Evolutionary conservation across 2,113 vertebrate species (phyloP), one percentile per base, ranked within the genome.

Genomic region (Heterochromis multidens): DNA sequence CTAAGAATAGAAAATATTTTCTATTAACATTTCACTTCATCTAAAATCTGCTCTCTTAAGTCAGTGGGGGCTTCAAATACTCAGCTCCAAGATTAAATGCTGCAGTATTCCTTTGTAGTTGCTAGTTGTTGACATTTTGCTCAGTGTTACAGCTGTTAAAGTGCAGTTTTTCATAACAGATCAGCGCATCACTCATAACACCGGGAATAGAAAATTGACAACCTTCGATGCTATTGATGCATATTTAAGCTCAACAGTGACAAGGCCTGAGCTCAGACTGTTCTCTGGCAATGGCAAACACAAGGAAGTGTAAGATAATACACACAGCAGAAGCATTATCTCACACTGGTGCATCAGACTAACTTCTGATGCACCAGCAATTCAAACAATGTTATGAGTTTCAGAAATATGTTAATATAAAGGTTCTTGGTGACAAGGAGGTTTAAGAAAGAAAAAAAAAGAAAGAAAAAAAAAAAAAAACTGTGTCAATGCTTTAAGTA

Each of bases 171-270:
- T 57, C 81, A 65, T 74, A 40, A 54, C 80, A 57, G 31, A 88
- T 70, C 49, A 82, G 29, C 29, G 21, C 3, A 10, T 74, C 81
- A 46, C 33, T 76, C 72, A 62, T 79, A 72, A 5, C 74, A 14
- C 43, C 16, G 27, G 29, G 43, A 16, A 14, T 13, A 59, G 52
- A 78, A 77, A 54, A 90, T 65, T 82, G 85, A 82, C 77, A 85
- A 79, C 79, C 84, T 80, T 83, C 58, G 25, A 84, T 59, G 56
- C 59, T 72, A 82, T 16, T 91, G 83, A 92, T 62, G 23, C 57
- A 85, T 17, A 35, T 74, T 14, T 49, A 56, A 82, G 60, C 86
- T 86, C 82, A 80, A 85, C 87, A 70, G 58, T 49, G 79, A 80
- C 60, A 29, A 83, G 57, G 76, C 62, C 77, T n/a, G 79, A 8